Base-by-base conservation (phyloP, 1,140 invertebrate species). In the Papilio machaon region DNA sequence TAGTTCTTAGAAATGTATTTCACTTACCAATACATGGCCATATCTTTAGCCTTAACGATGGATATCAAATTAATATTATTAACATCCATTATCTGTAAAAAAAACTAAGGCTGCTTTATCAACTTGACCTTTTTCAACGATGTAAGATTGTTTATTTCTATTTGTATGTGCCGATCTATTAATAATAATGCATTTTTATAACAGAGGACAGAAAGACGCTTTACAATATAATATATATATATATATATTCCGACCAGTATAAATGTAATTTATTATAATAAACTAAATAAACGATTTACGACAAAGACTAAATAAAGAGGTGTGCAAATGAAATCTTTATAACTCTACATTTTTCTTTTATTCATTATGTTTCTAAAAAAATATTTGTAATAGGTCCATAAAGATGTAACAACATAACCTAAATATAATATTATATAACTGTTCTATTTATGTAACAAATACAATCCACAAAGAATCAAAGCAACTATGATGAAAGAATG, bases 31-130 rank as follows among this genome's bases (percentile, higher is more conserved):
- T 10, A 2, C n/a, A 60, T 60, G 54, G 1, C 23, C 23, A 30
- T 64, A 30, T 2, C 60, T 19, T 64, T 60, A 5, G 23, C 10
- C 60, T 17, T 64, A 30, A 5, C 11, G 0, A 23, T 1, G n/a
- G n/a, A 64, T 64, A 64, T 30, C 11, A 64, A 64, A 64, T 64
- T 64, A 64, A 64, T 30, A 64, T 23, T 23, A 64, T 30, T 64
- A 30, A 64, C 60, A 10, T 35, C 11, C 60, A 15, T 64, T 64
- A 64, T 64, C 60, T 23, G 23, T 64, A 64, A 52, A 64, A 64
- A 23, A 60, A 60, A 60, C 17, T n/a, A 60, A 64, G 60, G 23
- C 11, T 30, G 54, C 17, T 58, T 58, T 58, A 17, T 58, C 17
- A 58, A 7, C n/a, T 7, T 58, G 54, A 19, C 54, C 54, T 58